Percentiles rank a stretch among this genome's conserved stretches.
phyloP scores from a whole-genome alignment of 2,113 vertebrate genomes.

The Nettapus auritus region DNA sequence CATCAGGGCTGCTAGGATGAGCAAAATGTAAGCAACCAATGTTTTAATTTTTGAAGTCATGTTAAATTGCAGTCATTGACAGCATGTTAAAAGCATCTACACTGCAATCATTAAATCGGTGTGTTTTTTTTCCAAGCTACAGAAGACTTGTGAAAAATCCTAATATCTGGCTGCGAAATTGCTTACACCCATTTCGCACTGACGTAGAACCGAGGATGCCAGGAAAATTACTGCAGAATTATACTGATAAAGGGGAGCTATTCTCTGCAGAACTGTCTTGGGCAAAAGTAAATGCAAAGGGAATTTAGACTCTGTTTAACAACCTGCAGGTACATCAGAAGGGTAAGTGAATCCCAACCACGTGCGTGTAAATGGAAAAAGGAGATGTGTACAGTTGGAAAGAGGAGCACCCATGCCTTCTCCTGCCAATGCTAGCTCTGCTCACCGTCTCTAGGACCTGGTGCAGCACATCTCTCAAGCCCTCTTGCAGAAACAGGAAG shows the following conservation, averaged over 20 bases:
- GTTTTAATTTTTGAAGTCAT: slow-evolving; percentile 8
- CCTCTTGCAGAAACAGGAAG: background rate
- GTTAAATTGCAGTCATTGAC: background rate
- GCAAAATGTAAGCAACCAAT: background rate
- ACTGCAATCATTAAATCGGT: background rate
- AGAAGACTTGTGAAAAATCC: slow-evolving; percentile 13
- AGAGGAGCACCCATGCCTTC: background rate
- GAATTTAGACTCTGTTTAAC: background rate
- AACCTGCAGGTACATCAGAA: background rate
- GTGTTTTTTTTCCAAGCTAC: background rate
- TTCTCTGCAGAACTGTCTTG: background rate
- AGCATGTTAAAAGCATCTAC: background rate
- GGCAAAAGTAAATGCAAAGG: background rate
- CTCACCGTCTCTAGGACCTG: background rate
- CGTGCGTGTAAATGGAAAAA: background rate
- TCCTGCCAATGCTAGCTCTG: too few relatives aligned
- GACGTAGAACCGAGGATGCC: background rate
- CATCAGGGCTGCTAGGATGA: background rate
- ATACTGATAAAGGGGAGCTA: background rate
- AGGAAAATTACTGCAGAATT: background rate
- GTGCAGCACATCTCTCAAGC: background rate
- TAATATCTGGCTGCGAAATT: background rate
- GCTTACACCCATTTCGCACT: background rate
- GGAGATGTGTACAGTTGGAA: background rate
- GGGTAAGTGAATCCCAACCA: background rate